phyloP scores from a whole-genome alignment of 2,113 vertebrate genomes.

The Anarrhichthys ocellatus region DNA sequence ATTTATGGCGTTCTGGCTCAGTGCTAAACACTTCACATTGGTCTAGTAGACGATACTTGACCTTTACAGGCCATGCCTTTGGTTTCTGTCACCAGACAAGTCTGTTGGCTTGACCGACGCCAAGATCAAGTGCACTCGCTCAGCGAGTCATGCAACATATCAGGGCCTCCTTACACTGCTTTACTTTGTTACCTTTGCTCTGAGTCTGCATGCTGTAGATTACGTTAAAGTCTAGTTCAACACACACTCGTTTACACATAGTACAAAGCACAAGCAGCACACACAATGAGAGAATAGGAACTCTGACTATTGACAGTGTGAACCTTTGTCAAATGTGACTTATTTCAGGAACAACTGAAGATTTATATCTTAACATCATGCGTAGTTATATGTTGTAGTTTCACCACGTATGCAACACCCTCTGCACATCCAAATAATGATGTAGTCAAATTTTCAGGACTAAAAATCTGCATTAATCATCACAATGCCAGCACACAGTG shows the following conservation, averaged over 20 bases:
- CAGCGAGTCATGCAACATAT: conserved; percentile 17
- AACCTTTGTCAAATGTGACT: background rate
- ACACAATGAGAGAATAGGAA: conserved; percentile 8
- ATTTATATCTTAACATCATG: background rate
- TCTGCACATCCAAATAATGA: conserved; percentile 1
- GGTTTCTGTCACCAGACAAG: conserved; percentile 17
- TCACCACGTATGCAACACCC: background rate
- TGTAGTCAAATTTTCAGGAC: conserved; percentile 3
- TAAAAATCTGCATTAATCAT: conserved; percentile 4
- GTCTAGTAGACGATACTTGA: conserved; percentile 27
- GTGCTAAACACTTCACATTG: conserved; percentile 10
- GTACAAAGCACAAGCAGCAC: background rate
- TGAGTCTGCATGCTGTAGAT: background rate
- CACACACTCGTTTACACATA: background rate
- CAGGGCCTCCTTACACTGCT: background rate
- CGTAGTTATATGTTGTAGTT: background rate
- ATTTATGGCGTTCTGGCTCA: conserved; percentile 44
- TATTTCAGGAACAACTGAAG: background rate
- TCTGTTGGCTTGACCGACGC: conserved; percentile 16
- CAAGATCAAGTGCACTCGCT: conserved; percentile 14
- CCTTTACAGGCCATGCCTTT: conserved; percentile 17
- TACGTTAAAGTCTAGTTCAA: background rate
- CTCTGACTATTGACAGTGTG: background rate
- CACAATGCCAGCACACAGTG: background rate
- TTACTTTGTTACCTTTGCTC: conserved; percentile 7